Evolutionary conservation across 2,797 vertebrate genomes (phyloP), one percentile per base, ranked within the genome.

Genomic region (Chelidonichthys spinosus): DNA sequence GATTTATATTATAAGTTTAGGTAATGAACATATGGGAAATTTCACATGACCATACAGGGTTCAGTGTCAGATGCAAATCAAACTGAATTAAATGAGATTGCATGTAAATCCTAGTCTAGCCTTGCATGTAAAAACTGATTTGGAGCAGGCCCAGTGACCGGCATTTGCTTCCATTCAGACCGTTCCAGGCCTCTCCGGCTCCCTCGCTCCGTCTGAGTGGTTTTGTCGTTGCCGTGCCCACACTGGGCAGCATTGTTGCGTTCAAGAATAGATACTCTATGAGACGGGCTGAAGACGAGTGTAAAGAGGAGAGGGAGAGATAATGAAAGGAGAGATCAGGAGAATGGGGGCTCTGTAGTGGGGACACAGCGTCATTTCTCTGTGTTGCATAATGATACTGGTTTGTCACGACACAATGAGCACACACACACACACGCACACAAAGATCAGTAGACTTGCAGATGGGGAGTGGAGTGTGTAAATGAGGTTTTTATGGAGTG

Each of bases 301-400:
- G 18, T 47, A 50, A 60, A 85, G 82, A 74, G 76, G 43, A 74
- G 74, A 72, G 62, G 67, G 76, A 61, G 78, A 59, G 50, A 69
- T 72, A 73, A 88, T 85, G 77, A 81, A 78, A 62, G 87, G 72
- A 69, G 44, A 73, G 71, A 76, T 78, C 50, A 53, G 72, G 47
- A 89, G 89, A 92, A 89, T 76, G 69, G 81, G 80, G 75, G 62
- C 89, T 91, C 86, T 92, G 90, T 92, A 36, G 85, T 68, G 85
- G 81, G 78, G 73, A 84, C 82, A 82, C 71, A 40, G 84, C 52
- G 6, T 71, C 72, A 61, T 88, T 83, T 84, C 83, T 89, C 74
- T 64, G 15, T 44, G 85, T 93, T 93, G 85, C 85, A 73, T 91
- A 93, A 92, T 82, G 87, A 88, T 50, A 62, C 81, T n/a, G 76